Conservation (phyloP, 2,888 invertebrate genomes). For the Polydrusus tereticollis region DNA sequence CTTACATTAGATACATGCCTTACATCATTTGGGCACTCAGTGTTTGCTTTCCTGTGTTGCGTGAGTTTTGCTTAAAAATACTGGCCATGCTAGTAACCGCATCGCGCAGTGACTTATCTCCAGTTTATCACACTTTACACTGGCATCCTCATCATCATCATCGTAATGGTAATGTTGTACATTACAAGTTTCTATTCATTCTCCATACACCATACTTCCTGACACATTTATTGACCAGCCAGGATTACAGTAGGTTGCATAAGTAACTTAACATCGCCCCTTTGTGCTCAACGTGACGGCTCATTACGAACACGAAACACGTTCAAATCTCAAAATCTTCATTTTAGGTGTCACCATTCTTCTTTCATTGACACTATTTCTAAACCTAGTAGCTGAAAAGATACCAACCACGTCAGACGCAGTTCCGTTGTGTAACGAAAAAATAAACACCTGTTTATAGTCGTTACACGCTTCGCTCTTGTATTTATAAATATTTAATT, state of each 20-base stretch:
- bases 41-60: conserved; percentile 60
- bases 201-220: conserved; percentile 1
- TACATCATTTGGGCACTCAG: conserved; percentile 62
- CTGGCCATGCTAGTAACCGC: conserved; percentile 31
- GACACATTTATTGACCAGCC: conserved; percentile 21
- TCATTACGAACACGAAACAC: conserved; percentile 52
- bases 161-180: conserved; percentile 9
- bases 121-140: conserved; percentile 31
- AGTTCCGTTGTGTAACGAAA: too few species aligned
- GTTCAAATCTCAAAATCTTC: conserved; percentile 67
- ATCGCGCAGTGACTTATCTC: conserved; percentile 10
- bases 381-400: conserved; percentile 97
- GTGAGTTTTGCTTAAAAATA: conserved; percentile 53
- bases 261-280: conserved; percentile 16
- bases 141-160: conserved; percentile 33
- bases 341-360: conserved; percentile 94
- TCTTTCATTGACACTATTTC: conserved; percentile 97
- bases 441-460: too few species aligned
- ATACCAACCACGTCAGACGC: conserved; percentile 91
- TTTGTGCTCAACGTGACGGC: conserved; percentile 30
- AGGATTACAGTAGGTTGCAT: conserved; percentile 13
- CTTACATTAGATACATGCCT: conserved; percentile 78
- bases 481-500: too few species aligned
- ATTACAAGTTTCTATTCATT: conserved; percentile 2
- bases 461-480: too few species aligned